Evolutionary conservation across 2,888 invertebrate genomes (phyloP), one percentile per base, ranked within the genome.

Genomic region (Leptopilina drosophilae): DNA sequence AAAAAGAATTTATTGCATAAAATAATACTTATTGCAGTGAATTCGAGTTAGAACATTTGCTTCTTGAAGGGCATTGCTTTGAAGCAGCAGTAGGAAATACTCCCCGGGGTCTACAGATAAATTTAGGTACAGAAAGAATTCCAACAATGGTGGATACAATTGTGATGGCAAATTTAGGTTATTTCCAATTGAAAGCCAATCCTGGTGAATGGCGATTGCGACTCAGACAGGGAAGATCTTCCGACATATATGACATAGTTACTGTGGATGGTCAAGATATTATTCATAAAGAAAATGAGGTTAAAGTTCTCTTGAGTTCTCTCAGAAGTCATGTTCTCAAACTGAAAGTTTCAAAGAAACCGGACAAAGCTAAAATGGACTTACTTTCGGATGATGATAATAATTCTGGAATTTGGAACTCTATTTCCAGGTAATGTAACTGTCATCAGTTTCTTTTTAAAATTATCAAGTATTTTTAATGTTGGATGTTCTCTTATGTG

Each of bases 121-220:
- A 97, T 5, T 93, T 99, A 75, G 98, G 98, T 66, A 97, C 97
- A 0, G 95, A 96, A 82, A 94, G 93, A n/a, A 93, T 94, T 80
- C 95, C 96, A 0, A 94, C 95, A 7, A 94, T 95, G 84, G 96
- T 97, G 85, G 99, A 99, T 92, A 99, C 99, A 20, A 99, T 99
- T 86, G 99, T 99, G n/a, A 99, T 99, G 99, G 99, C 99, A 7
- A 99, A 99, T 93, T 94, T 99, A 86, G 99, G 99, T 14, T 99
- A 99, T 92, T 99, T 99, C 93, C 98, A 98, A 93, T 93, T 99
- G 49, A 99, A 99, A 93, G 99, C 99, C 0, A 98, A 97, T 91
- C 99, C 99, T 1, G 99, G 99, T 0, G 97, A 98, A 11, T 99
- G 99, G 99, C 93, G 96, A 33, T 92, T 99, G 81, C 94, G 95